Percentiles rank a stretch among this genome's conserved stretches.
These are phyloP conservation scores for Florisuga fusca DNA, from an alignment of 2,797 vertebrate species.

Conservation along the genomic window DNA sequence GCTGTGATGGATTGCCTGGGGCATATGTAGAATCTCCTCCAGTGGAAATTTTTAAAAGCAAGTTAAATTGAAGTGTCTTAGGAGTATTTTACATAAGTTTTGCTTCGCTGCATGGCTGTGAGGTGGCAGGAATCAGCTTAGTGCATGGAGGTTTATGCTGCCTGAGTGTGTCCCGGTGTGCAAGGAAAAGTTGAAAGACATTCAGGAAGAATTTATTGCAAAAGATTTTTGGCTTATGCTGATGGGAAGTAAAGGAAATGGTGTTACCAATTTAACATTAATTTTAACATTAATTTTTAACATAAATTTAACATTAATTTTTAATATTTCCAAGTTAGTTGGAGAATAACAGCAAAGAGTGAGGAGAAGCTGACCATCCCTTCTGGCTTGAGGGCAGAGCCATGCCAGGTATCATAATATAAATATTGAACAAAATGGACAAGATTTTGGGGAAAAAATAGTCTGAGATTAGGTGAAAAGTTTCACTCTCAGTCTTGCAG, in stretches of 20 bases:
- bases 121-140: accelerated
- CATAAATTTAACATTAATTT: too few species aligned
- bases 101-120: not conserved
- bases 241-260: not conserved
- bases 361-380: not conserved
- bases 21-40: not conserved
- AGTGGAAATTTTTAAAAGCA: not conserved
- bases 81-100: not conserved
- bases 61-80: not conserved
- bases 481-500: not conserved
- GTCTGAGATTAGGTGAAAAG: not conserved
- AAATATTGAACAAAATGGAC: not conserved
- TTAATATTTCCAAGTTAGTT: too few species aligned
- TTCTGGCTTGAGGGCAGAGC: not conserved
- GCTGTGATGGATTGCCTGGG: not conserved
- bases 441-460: not conserved
- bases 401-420: not conserved
- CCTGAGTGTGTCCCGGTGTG: not conserved
- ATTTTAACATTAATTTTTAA: too few species aligned
- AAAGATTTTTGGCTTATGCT: not conserved
- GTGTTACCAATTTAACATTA: accelerated
- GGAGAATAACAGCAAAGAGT: not conserved
- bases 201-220: not conserved
- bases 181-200: not conserved
- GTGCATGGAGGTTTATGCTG: not conserved